Conservation (phyloP, 2,113 vertebrate species). For the Onychostruthus taczanowskii region DNA sequence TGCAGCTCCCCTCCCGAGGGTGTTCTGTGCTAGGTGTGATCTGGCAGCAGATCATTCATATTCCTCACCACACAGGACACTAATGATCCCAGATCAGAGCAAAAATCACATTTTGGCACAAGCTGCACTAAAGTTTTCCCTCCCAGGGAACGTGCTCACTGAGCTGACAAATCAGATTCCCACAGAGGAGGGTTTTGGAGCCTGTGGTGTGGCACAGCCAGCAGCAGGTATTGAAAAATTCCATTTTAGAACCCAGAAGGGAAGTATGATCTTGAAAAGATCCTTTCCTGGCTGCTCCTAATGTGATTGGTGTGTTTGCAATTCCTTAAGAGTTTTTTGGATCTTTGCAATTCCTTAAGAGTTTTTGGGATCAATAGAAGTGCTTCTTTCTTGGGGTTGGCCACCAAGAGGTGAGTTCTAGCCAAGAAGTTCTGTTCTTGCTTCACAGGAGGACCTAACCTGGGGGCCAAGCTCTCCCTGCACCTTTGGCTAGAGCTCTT, state of each 20-base stretch:
- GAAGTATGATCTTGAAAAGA: not conserved
- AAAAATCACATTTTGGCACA: not conserved
- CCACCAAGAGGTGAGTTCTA: not conserved
- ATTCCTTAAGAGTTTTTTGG: not conserved
- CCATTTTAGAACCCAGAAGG: not conserved
- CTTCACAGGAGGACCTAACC: not conserved
- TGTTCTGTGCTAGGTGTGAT: not conserved
- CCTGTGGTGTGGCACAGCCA: rapidly evolving
- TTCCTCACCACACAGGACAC: not conserved
- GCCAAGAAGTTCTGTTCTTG: not conserved
- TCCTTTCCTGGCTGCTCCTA: not conserved
- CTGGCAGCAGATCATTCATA: not conserved
- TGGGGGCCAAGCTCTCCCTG: not conserved
- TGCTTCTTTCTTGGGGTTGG: not conserved
- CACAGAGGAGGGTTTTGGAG: not conserved
- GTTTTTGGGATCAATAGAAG: not conserved
- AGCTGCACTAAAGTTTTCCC: not conserved
- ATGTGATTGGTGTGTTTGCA: not conserved
- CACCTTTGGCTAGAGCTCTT: not conserved
- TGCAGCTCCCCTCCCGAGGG: not conserved
- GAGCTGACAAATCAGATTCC: not conserved
- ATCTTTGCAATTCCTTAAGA: not conserved
- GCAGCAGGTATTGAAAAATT: not conserved
- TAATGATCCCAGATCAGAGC: not conserved
- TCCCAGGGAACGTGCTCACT: not conserved